Base-by-base conservation (phyloP, 2,888 invertebrate species). In the Lamellibrachia satsuma region DNA sequence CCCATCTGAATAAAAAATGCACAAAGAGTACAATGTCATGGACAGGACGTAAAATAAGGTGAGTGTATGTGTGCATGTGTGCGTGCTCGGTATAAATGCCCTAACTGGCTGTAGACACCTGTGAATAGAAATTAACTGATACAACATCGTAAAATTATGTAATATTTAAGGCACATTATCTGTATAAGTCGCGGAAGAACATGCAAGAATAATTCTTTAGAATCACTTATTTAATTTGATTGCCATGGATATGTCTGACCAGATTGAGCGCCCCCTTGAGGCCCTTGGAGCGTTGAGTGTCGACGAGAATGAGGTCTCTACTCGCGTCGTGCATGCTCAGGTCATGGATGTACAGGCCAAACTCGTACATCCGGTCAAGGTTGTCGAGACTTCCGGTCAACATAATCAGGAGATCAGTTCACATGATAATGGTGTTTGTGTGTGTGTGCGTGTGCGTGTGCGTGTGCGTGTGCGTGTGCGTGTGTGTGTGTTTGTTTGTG, bases 311-410 rank as follows among this genome's bases (percentile, higher is more conserved):
- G 90, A 99, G 97, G 96, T 99, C 99, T 96, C 99, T 98, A 97
- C 99, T 99, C 94, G 99, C 99, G 96, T 99, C 99, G 96, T 99
- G 99, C 98, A 99, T 98, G 22, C 99, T 99, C 92, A 99, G 97
- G 97, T 99, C 99, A 96, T 99, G 99, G 96, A 99, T 99, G 96
- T 98, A 99, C 0, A 99, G 97, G 0, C 99, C 99, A 0, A 99
- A 98, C 91, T 98, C 98, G 93, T 99, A 98, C 95, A 99, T 97
- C 0, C 98, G 98, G n/a, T 98, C 98, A 91, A 99, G 97, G 96
- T 99, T 98, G 0, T 98, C 98, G 98, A 99, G 98, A 75, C 97
- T 97, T 75, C 60, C 15, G 60, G 60, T 75, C 60, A 94, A 39
- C 95, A 94, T 90, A 90, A 91, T 52, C 90, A 91, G 22, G 15